Percentiles rank a stretch among this genome's conserved stretches.
Conservation (phyloP, 2,113 vertebrate genomes). For the Cheirogaleus medius region DNA sequence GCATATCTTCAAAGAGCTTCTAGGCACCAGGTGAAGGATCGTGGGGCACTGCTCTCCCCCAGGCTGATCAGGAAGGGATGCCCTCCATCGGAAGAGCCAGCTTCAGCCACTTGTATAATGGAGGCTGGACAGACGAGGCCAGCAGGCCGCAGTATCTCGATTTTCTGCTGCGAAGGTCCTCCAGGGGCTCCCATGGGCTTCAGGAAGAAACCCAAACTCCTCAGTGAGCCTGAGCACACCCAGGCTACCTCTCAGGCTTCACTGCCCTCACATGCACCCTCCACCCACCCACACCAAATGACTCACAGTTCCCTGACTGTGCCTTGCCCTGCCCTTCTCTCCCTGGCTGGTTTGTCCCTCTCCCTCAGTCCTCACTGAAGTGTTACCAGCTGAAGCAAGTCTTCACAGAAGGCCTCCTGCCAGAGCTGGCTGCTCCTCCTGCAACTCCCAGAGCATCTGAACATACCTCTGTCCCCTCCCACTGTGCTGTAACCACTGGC, state of each 20-base stretch:
- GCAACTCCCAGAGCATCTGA: background rate
- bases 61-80: background rate
- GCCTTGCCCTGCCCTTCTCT: background rate
- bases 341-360: background rate
- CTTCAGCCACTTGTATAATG: background rate
- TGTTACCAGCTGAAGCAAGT: background rate
- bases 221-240: background rate
- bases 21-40: background rate
- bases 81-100: background rate
- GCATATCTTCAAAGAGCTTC: background rate
- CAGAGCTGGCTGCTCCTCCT: background rate
- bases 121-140: background rate
- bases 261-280: background rate
- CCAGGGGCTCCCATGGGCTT: background rate
- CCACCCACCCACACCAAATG: slow-evolving; percentile 21
- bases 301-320: background rate
- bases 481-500: background rate
- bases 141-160: background rate
- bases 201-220: slow-evolving; percentile 3
- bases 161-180: background rate
- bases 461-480: background rate
- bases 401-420: background rate
- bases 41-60: background rate
- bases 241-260: background rate
- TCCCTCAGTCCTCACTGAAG: background rate